Conservation (phyloP, 2,797 vertebrate genomes). For the Remorina albescens region DNA sequence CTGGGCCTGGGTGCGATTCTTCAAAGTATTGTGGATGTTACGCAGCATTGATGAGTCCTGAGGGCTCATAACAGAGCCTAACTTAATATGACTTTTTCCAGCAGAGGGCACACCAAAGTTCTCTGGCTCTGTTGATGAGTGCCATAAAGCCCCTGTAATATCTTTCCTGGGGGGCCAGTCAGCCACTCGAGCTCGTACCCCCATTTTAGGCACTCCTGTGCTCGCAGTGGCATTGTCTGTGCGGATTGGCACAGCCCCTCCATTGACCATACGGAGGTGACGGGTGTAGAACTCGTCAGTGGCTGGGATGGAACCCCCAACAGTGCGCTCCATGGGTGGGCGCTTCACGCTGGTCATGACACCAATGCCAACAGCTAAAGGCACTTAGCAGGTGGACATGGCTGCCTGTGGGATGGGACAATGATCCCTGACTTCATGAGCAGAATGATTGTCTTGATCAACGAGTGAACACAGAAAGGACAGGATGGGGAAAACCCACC, state of each 20-base stretch:
- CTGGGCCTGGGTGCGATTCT: slow-evolving; percentile 87
- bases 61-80: slow-evolving; percentile 89
- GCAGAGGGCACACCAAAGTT: slow-evolving; percentile 62
- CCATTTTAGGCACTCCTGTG: slow-evolving; percentile 97
- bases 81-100: slow-evolving; percentile 90
- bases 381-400: slow-evolving; percentile 83
- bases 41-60: slow-evolving; percentile 95
- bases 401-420: slow-evolving; percentile 56
- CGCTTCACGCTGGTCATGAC: slow-evolving; percentile 95
- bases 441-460: slow-evolving; percentile 60
- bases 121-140: slow-evolving; percentile 67
- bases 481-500: slow-evolving; percentile 15
- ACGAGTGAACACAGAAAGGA: slow-evolving; percentile 10
- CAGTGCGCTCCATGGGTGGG: slow-evolving; percentile 92
- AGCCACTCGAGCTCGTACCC: slow-evolving; percentile 95
- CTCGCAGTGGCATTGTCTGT: slow-evolving; percentile 89
- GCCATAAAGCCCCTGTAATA: slow-evolving; percentile 69
- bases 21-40: slow-evolving; percentile 94
- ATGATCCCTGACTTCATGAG: slow-evolving; percentile 66
- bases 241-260: slow-evolving; percentile 84
- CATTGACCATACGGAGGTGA: slow-evolving; percentile 92
- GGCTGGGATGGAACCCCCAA: slow-evolving; percentile 89
- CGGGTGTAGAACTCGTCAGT: slow-evolving; percentile 95
- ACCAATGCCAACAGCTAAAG: slow-evolving; percentile 81
- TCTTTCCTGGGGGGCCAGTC: slow-evolving; percentile 98